Evolutionary conservation across 2,797 vertebrate species (phyloP).

Genomic region (Paramormyrops hopkinsi): DNA sequence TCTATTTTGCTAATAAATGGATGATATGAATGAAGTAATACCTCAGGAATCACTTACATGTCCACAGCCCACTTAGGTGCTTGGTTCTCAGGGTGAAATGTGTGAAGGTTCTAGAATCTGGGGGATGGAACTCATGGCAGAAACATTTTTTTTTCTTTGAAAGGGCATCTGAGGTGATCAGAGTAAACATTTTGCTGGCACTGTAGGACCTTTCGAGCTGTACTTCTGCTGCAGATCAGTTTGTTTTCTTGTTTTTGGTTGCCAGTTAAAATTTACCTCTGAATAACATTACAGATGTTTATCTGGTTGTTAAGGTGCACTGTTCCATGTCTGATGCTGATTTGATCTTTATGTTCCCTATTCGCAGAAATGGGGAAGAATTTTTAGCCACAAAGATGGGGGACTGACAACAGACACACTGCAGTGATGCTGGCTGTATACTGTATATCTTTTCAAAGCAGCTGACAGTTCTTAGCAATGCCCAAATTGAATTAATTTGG

Average conservation of each 20-base stretch:
- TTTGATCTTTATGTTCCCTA: neutral
- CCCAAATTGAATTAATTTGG: slow-evolving; percentile 9
- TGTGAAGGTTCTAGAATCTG: neutral
- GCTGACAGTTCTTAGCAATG: neutral
- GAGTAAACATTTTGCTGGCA: neutral
- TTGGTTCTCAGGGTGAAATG: neutral
- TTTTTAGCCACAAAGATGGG: neutral
- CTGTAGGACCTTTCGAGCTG: neutral
- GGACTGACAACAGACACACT: neutral
- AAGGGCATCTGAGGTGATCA: neutral
- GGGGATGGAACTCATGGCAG: neutral
- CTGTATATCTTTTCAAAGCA: neutral
- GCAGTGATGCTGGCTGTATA: neutral
- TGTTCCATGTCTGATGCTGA: neutral
- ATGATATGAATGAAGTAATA: neutral
- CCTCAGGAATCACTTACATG: neutral
- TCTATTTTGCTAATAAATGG: neutral
- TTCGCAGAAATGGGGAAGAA: neutral
- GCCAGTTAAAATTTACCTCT: neutral
- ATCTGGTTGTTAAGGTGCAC: neutral
- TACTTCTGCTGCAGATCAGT: neutral
- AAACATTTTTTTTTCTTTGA: neutral
- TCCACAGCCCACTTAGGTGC: neutral
- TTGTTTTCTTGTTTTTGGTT: neutral
- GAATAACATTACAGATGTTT: neutral